phyloP scores from a whole-genome alignment of 2,797 vertebrate species.

The Neosilurus hyrtlii region DNA sequence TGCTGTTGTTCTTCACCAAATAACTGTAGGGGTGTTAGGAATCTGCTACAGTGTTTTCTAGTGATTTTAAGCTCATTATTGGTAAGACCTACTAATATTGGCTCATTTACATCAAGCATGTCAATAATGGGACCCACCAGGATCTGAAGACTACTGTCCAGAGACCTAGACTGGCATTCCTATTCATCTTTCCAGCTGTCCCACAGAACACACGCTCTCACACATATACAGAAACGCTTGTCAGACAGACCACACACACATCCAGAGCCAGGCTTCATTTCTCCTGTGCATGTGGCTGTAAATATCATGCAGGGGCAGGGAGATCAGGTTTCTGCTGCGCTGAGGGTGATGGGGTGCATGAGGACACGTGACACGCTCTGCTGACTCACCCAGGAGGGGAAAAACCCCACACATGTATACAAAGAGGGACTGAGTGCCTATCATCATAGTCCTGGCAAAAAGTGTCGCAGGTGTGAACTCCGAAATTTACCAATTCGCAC shows the following conservation, averaged over 20 bases:
- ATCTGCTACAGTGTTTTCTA: not conserved
- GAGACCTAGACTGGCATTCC: slow-evolving; percentile 64
- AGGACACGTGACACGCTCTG: slow-evolving; percentile 63
- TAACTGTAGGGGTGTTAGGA: not conserved
- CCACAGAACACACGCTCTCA: slow-evolving; percentile 55
- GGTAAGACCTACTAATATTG: not conserved
- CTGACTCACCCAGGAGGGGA: slow-evolving; percentile 68
- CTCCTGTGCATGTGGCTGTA: slow-evolving; percentile 59
- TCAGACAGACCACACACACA: slow-evolving; percentile 73
- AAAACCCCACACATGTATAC: slow-evolving; percentile 27
- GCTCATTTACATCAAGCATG: not conserved
- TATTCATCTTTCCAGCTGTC: slow-evolving; percentile 71
- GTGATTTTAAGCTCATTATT: not conserved
- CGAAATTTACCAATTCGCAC: not conserved
- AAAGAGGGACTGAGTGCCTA: not conserved
- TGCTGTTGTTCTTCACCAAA: not conserved
- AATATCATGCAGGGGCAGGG: slow-evolving; percentile 57
- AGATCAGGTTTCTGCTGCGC: slow-evolving; percentile 65
- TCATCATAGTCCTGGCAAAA: slow-evolving; percentile 13
- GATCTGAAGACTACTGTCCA: slow-evolving; percentile 28
- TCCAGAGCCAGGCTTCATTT: slow-evolving; percentile 63
- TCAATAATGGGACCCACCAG: not conserved
- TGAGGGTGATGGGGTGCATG: slow-evolving; percentile 60
- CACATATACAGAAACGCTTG: slow-evolving; percentile 51
- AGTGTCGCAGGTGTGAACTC: not conserved